Percentiles rank a stretch among this genome's conserved stretches.
Conservation (phyloP, 2,113 vertebrate species). For the Hirundichthys speculiger region DNA sequence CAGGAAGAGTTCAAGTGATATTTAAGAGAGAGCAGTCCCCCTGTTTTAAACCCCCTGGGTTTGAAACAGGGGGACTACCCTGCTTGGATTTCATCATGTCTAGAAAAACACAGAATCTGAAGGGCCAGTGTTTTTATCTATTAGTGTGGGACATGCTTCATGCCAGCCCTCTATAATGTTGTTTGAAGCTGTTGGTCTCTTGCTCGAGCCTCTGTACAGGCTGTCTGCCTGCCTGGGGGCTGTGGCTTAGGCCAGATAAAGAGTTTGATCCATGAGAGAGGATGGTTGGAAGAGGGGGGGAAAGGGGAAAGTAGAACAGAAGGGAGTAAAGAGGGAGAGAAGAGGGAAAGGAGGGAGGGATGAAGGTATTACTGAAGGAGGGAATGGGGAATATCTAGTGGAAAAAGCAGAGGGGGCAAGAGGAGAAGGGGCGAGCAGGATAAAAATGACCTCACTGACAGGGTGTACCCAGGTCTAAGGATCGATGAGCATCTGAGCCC, state of each 20-base stretch:
- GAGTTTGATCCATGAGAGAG: conserved; percentile 75
- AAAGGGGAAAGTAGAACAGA: conserved; percentile 53
- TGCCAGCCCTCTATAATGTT: conserved; percentile 71
- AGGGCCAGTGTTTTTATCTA: conserved; percentile 67
- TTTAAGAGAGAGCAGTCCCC: conserved; percentile 43
- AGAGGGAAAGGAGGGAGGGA: conserved; percentile 14
- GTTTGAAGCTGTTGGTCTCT: conserved; percentile 73
- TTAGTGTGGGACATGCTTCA: conserved; percentile 68
- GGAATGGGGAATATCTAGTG: conserved; percentile 17
- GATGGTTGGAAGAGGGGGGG: conserved; percentile 55
- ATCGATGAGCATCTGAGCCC: conserved; percentile 72
- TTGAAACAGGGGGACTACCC: conserved; percentile 41
- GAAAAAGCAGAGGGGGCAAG: background rate
- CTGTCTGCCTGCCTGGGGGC: conserved; percentile 68
- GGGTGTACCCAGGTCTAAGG: conserved; percentile 54
- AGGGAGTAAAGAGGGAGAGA: conserved; percentile 10
- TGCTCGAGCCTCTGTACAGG: conserved; percentile 65
- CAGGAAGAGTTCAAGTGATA: conserved; percentile 25
- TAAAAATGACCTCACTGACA: conserved; percentile 73
- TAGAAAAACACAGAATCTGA: conserved; percentile 58
- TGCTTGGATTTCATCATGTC: conserved; percentile 51
- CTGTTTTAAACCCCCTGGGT: too few species aligned
- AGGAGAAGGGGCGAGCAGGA: conserved; percentile 29
- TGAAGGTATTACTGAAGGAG: conserved; percentile 33
- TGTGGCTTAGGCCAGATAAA: conserved; percentile 78